These are phyloP conservation scores for Ceratina australensis DNA, from an alignment of 1,140 invertebrate species.

Conservation along the genomic window DNA sequence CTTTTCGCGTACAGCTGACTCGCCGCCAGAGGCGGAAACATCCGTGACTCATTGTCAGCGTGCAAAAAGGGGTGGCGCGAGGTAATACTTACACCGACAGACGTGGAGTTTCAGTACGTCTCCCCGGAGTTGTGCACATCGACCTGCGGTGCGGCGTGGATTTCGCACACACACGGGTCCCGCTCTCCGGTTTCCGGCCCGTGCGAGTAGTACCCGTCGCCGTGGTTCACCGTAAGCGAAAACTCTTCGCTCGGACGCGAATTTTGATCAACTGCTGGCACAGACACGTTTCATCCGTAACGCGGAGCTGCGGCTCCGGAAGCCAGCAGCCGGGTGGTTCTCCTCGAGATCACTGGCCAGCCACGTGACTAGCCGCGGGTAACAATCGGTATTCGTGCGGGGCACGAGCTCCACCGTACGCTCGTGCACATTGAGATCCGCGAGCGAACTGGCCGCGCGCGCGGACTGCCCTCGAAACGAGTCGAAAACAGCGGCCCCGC, in stretches of 20 bases:
- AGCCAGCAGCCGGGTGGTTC: slow-evolving; percentile 11
- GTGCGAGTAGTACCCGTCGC: slow-evolving; percentile 12
- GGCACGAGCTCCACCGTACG: neutral
- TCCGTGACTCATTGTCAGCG: slow-evolving; percentile 51
- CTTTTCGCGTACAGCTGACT: slow-evolving; percentile 54
- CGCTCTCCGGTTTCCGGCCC: neutral
- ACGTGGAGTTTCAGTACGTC: slow-evolving; percentile 55
- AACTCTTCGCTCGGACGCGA: neutral
- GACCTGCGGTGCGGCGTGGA: slow-evolving; percentile 52
- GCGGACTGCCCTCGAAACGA: neutral
- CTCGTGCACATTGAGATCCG: neutral
- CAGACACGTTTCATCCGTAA: slow-evolving; percentile 25
- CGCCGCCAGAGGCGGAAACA: slow-evolving; percentile 42
- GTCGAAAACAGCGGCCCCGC: neutral
- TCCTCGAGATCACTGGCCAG: slow-evolving; percentile 51
- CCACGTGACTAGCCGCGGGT: slow-evolving; percentile 56
- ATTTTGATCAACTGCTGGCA: slow-evolving; percentile 44
- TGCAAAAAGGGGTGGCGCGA: neutral
- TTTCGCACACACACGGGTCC: slow-evolving; percentile 27
- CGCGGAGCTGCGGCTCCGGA: neutral
- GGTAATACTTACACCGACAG: slow-evolving; percentile 56
- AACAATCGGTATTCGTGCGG: slow-evolving; percentile 24
- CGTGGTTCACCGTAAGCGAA: no score
- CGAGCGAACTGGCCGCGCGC: neutral
- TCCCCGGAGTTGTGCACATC: slow-evolving; percentile 57